Evolutionary conservation across 2,797 vertebrate genomes (phyloP).

Genomic region (Peromyscus eremicus): DNA sequence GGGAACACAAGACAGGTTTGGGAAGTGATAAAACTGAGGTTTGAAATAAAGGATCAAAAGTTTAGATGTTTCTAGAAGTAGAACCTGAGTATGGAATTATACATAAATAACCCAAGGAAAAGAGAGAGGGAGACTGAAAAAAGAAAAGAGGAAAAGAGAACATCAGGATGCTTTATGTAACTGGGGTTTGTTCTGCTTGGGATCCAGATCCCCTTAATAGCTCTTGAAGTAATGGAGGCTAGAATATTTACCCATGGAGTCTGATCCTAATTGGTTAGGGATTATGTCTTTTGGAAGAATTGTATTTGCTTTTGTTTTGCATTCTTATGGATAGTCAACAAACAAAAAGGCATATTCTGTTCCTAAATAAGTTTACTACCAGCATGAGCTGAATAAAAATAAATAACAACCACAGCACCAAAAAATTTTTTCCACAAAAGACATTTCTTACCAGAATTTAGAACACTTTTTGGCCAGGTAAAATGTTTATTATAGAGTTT

Average conservation of each 20-base stretch:
- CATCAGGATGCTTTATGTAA: background rate
- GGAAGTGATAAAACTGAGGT: background rate
- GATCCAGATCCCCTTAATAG: background rate
- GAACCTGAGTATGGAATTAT: background rate
- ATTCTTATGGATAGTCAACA: background rate
- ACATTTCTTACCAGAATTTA: background rate
- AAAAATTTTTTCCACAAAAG: background rate
- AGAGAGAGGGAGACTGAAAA: background rate
- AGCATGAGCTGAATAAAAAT: background rate
- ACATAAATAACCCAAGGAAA: constrained; percentile 29
- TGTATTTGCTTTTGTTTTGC: background rate
- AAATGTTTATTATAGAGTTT: constrained; percentile 19
- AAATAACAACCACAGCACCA: background rate
- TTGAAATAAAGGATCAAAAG: background rate
- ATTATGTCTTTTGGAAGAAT: background rate
- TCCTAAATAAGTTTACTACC: background rate
- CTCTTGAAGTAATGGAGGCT: background rate
- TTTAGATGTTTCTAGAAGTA: constrained; percentile 12
- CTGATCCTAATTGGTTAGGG: background rate
- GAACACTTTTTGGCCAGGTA: background rate
- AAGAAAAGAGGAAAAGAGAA: background rate
- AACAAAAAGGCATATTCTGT: background rate
- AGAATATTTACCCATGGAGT: background rate
- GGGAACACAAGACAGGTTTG: background rate
- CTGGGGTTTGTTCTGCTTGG: background rate